Evolutionary conservation across 1,140 invertebrate genomes (phyloP).

Genomic region (Drosophila rufa): DNA sequence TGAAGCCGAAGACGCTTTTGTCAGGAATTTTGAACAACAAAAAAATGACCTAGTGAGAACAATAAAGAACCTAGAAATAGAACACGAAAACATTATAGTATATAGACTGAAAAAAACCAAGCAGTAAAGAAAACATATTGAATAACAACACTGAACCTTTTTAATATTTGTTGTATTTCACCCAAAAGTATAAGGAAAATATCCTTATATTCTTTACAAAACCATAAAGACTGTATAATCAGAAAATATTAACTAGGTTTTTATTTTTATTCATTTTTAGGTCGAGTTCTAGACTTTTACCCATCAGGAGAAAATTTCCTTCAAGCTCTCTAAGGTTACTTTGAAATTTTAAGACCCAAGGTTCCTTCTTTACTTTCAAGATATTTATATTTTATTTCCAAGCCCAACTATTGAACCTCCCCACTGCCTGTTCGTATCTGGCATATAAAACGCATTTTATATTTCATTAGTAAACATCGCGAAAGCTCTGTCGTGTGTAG

Average conservation of each 20-base stretch:
- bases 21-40: neutral
- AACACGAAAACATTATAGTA: neutral
- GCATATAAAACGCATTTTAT: slow-evolving; percentile 58
- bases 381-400: neutral
- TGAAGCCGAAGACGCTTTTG: neutral
- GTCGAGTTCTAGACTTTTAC: neutral
- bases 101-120: neutral
- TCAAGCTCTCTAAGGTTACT: neutral
- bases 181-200: neutral
- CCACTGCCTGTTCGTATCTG: slow-evolving; percentile 10
- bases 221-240: neutral
- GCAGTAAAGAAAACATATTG: neutral
- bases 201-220: neutral
- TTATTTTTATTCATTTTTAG: neutral
- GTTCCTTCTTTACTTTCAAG: neutral
- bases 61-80: neutral
- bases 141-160: neutral
- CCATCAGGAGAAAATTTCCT: neutral
- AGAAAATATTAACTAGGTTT: no score
- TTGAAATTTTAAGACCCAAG: neutral
- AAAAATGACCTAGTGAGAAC: slow-evolving; percentile 1
- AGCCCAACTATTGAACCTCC: slow-evolving; percentile 36
- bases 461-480: slow-evolving; percentile 76
- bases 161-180: neutral
- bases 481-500: slow-evolving; percentile 56